Evolutionary conservation across 92 coral and sea anemone species (phyloP), one percentile per base, ranked within the genome.

Genomic region (Metridium senile): DNA sequence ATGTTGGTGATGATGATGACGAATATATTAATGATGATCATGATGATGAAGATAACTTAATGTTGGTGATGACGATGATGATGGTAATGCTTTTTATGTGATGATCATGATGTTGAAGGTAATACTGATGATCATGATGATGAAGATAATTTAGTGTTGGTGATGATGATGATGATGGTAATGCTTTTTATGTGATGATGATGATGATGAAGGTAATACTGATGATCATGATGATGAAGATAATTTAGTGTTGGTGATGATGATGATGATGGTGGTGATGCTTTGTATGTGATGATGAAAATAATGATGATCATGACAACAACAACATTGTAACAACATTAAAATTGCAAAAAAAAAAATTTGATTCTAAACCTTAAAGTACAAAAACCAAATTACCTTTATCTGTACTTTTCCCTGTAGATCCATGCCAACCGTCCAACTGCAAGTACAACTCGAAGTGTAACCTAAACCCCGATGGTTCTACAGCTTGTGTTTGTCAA

Each of bases 401-500:
- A n/a, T n/a, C n/a, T n/a, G n/a, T 39, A 39, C 49, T 39, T 1
- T 45, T 26, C 11, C 46, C 22, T 57, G 49, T 82, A 94, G 98
- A 90, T 68, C 91, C 93, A 30, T 95, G 99, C 56, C 31, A 71
- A 75, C 81, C 90, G 13, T 71, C 93, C 11, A 79, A 81, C 33
- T 95, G 99, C 63, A 74, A 69, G 66, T 70, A 70, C 63, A 85
- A 89, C 53, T 81, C 99, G 32, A 82, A 57, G 68, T 95, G 99
- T 63, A 64, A 58, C 25, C 63, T 62, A 9, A 58, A 62, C 8
- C 67, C 77, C 2, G 93, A 89, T 62, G 99, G 99, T 26, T 82
- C 89, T 9, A 93, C 99, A 17, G 71, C 56, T 2, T 95, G 99
- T 71, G 81, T 78, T 35, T 95, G 99, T 74, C 89, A 89, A 20